Conservation (phyloP, 1,140 invertebrate species). For the Neodiprion virginianus region DNA sequence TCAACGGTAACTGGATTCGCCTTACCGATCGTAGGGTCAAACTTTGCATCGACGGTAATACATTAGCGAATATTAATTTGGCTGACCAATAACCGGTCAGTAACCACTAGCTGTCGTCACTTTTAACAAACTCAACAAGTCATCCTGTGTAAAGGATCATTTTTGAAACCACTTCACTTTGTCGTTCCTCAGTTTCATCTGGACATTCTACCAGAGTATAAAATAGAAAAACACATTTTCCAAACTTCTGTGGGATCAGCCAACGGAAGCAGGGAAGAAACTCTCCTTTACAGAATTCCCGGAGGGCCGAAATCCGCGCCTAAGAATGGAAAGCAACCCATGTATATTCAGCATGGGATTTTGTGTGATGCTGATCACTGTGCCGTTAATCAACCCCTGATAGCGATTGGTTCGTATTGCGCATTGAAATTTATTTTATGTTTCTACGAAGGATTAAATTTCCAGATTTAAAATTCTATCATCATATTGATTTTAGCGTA, state of each 20-base stretch:
- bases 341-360: constrained; percentile 63
- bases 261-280: constrained; percentile 25
- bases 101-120: too few species aligned
- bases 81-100: too few species aligned
- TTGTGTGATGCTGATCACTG: constrained; percentile 47
- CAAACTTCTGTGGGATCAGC: constrained; percentile 31
- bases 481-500: constrained; percentile 49
- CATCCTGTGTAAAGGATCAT: too few species aligned
- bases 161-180: too few species aligned
- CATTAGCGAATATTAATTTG: too few species aligned
- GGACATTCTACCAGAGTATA: constrained; percentile 46
- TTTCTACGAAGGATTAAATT: background rate
- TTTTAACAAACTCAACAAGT: too few species aligned
- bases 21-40: too few species aligned
- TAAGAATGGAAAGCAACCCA: constrained; percentile 36
- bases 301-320: constrained; percentile 43
- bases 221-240: constrained; percentile 44
- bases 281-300: constrained; percentile 45
- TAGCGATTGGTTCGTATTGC: background rate
- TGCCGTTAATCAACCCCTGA: background rate
- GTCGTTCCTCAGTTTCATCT: constrained; percentile 38
- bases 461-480: background rate
- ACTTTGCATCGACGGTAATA: too few species aligned
- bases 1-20: too few species aligned
- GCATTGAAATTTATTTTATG: background rate